A percentile compares a stretch with the other conserved stretches of the same genome.
Conservation (phyloP, 2,113 vertebrate species). For the Oreochromis aureus region DNA sequence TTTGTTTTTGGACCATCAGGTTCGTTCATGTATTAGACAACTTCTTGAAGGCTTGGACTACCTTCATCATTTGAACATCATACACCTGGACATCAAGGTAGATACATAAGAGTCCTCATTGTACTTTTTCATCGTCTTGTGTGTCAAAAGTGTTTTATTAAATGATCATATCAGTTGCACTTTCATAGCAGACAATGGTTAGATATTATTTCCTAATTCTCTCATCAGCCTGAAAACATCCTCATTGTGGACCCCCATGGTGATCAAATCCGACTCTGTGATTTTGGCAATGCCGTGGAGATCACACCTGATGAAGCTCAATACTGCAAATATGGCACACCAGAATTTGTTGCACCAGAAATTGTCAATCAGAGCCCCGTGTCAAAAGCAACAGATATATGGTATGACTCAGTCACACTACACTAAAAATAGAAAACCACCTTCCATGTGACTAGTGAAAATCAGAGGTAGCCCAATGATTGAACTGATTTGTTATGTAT, state of each 20-base stretch:
- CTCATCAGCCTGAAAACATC: conserved; percentile 89
- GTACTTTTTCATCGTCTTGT: not conserved
- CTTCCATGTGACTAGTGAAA: not conserved
- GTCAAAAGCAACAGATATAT: conserved; percentile 89
- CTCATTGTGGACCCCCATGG: conserved; percentile 82
- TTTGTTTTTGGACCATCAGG: conserved; percentile 58
- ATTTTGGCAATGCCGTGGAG: conserved; percentile 87
- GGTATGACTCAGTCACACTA: conserved; percentile 49
- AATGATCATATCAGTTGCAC: not conserved
- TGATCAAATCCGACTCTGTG: conserved; percentile 90
- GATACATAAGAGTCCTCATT: rapidly evolving
- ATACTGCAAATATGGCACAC: conserved; percentile 93
- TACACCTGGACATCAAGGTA: conserved; percentile 95
- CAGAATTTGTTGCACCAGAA: conserved; percentile 93
- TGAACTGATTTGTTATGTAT: not conserved
- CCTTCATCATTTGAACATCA: conserved; percentile 82
- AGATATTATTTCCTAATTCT: not conserved
- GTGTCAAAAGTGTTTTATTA: not conserved
- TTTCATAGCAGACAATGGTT: not conserved
- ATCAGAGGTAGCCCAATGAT: not conserved
- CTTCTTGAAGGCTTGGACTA: conserved; percentile 87
- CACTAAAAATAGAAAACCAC: not conserved
- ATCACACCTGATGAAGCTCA: conserved; percentile 81
- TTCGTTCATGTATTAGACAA: conserved; percentile 85
- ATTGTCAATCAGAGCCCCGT: conserved; percentile 93